Conservation (phyloP, 2,113 vertebrate species). For the Psittacula cyanocephala region DNA sequence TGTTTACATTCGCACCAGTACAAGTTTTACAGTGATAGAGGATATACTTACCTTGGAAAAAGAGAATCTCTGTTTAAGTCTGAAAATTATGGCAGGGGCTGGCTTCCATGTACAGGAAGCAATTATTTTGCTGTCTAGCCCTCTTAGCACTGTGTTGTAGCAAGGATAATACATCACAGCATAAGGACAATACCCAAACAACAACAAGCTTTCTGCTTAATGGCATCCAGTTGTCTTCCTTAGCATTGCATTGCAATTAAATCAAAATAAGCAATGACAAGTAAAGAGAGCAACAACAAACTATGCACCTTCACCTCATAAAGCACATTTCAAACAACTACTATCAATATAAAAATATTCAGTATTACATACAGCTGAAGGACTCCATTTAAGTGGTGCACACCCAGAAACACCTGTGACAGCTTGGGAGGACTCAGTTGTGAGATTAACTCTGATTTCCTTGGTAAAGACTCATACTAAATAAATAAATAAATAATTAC, state of each 20-base stretch:
- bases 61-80: background rate
- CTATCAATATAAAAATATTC: rapidly evolving
- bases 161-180: background rate
- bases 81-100: background rate
- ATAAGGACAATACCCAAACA: background rate
- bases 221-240: background rate
- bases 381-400: background rate
- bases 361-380: background rate
- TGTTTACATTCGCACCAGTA: background rate
- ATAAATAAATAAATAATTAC: background rate
- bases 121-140: background rate
- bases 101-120: background rate
- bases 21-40: background rate
- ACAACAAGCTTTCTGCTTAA: background rate
- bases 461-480: background rate
- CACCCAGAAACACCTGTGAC: background rate
- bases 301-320: background rate
- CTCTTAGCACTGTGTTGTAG: background rate
- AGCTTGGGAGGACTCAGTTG: background rate
- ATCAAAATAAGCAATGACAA: background rate
- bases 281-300: background rate
- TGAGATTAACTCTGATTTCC: background rate
- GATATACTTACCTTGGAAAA: background rate
- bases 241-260: background rate
- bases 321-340: background rate